Percentiles rank a stretch among this genome's conserved stretches.
These are phyloP conservation scores for Plutomurus gul DNA, from an alignment of 1,140 invertebrate genomes.

Conservation along the genomic window DNA sequence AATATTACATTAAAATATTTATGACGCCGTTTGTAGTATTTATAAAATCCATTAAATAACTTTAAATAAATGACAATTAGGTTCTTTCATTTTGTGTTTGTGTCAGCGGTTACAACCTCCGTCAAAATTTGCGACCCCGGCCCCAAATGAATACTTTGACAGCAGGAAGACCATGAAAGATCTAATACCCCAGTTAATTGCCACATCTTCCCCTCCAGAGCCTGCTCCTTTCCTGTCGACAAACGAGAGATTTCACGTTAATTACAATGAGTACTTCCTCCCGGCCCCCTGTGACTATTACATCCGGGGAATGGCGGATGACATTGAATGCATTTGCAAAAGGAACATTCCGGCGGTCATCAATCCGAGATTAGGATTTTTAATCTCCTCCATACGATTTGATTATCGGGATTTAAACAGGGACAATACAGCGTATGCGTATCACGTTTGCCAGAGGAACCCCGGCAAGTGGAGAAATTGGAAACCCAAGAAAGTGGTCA, in stretches of 20 bases:
- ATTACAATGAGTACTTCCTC: not conserved
- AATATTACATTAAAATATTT: not conserved
- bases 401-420: not conserved
- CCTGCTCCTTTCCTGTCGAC: constrained; percentile 20
- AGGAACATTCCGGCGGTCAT: constrained; percentile 32
- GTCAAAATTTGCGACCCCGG: not conserved
- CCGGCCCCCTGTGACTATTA: constrained; percentile 35
- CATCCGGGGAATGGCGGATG: constrained; percentile 43
- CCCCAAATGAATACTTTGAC: constrained; percentile 31
- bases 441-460: too few species aligned
- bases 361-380: constrained; percentile 50
- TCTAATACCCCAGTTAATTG: constrained; percentile 4
- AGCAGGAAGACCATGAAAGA: constrained; percentile 3
- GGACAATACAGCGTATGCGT: not conserved
- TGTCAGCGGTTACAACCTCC: not conserved
- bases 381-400: constrained; percentile 34
- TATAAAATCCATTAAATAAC: not conserved
- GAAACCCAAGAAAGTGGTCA: not conserved
- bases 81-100: not conserved
- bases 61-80: not conserved
- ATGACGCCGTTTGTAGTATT: not conserved
- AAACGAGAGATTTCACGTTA: constrained; percentile 17
- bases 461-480: constrained; percentile 18
- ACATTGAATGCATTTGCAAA: not conserved
- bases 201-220: not conserved